These are phyloP conservation scores for Drosophila prosaltans DNA, from an alignment of 1,140 invertebrate genomes.

Conservation along the genomic window DNA sequence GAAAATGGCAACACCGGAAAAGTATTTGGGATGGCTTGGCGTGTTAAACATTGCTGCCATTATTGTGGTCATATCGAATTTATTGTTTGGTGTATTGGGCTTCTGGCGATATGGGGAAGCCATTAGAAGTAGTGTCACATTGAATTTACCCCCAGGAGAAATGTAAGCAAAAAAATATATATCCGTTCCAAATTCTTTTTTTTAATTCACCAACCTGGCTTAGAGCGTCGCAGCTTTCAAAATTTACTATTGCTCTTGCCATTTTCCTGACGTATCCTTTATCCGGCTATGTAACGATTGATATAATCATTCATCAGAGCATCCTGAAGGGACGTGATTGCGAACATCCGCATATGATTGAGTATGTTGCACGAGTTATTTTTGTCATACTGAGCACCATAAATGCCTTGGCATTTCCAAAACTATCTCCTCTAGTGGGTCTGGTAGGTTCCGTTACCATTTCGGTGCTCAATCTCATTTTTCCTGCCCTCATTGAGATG, in stretches of 20 bases:
- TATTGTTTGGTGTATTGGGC: constrained; percentile 42
- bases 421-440: constrained; percentile 39
- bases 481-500: constrained; percentile 44
- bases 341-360: constrained; percentile 8
- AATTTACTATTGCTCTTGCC: constrained; percentile 1
- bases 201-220: neutral
- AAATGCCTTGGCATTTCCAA: constrained; percentile 39
- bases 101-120: constrained; percentile 47
- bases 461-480: constrained; percentile 54
- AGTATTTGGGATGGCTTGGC: constrained; percentile 38
- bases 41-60: constrained; percentile 15
- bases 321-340: neutral
- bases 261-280: constrained; percentile 47
- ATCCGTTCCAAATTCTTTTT: no score
- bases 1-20: constrained; percentile 37
- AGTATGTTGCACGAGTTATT: constrained; percentile 15
- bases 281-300: constrained; percentile 47
- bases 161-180: constrained; percentile 27
- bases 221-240: constrained; percentile 18
- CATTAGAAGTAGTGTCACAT: constrained; percentile 7
- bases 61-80: constrained; percentile 18
- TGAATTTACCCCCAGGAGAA: constrained; percentile 42
- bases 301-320: constrained; percentile 46
- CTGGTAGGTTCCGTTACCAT: constrained; percentile 47
- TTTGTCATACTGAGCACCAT: constrained; percentile 36